Evolutionary conservation across 2,797 vertebrate genomes (phyloP).

Genomic region (Acanthurus tractus): DNA sequence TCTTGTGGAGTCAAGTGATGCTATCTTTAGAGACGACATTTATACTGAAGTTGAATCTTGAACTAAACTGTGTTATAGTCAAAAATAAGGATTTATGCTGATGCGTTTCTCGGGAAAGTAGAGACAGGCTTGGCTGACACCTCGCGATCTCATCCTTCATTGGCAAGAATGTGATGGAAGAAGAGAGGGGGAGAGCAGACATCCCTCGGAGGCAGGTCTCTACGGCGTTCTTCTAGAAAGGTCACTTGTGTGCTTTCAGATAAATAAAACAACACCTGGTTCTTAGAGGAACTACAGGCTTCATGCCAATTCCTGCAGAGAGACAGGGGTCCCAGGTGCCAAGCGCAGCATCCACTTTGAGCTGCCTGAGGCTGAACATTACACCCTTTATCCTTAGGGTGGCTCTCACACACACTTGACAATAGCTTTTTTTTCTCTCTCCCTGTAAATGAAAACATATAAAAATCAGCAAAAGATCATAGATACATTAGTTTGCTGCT

Average conservation of each 20-base stretch:
- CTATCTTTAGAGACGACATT: conserved; percentile 1
- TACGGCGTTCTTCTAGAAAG: conserved; percentile 74
- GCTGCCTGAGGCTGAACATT: conserved; percentile 79
- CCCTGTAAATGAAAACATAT: conserved; percentile 32
- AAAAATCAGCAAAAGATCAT: not conserved
- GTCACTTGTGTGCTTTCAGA: conserved; percentile 79
- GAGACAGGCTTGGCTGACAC: conserved; percentile 45
- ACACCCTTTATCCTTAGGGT: conserved; percentile 73
- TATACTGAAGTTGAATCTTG: conserved; percentile 17
- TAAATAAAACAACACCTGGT: conserved; percentile 86
- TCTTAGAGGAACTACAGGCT: conserved; percentile 73
- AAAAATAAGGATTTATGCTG: conserved; percentile 32
- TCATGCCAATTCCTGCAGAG: conserved; percentile 73
- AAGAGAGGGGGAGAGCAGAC: conserved; percentile 53
- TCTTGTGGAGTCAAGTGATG: conserved; percentile 10
- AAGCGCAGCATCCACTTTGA: conserved; percentile 72
- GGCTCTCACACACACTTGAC: conserved; percentile 51
- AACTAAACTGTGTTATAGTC: conserved; percentile 38
- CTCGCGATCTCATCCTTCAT: conserved; percentile 61
- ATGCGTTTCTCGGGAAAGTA: conserved; percentile 39
- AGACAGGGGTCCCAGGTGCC: conserved; percentile 79
- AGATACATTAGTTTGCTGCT: not conserved
- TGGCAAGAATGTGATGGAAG: conserved; percentile 62
- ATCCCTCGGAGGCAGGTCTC: conserved; percentile 70
- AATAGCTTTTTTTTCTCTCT: conserved; percentile 15